A percentile compares a stretch with the other conserved stretches of the same genome.
Evolutionary conservation across 2,113 vertebrate genomes (phyloP).

Genomic region (Rynchops niger): DNA sequence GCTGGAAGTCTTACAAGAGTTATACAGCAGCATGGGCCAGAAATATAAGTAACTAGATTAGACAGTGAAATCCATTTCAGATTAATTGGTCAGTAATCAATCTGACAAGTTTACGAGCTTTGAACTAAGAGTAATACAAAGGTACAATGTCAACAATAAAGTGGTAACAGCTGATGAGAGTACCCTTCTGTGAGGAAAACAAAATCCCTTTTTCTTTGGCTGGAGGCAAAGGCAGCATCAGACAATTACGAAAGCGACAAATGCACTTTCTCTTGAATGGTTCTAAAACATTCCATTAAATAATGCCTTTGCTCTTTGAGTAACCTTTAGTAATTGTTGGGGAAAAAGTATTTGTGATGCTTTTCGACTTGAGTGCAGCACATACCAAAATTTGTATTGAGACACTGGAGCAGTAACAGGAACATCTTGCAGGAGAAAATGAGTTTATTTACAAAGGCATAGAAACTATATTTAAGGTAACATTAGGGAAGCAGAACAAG

Average conservation of each 20-base stretch:
- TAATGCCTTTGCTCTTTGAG: not conserved
- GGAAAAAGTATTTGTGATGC: not conserved
- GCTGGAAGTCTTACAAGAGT: not conserved
- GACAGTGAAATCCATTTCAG: not conserved
- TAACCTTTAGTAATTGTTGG: not conserved
- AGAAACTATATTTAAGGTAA: not conserved
- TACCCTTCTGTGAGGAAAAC: not conserved
- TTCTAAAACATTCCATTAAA: not conserved
- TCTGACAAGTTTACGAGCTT: constrained; percentile 2
- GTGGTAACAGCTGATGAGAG: not conserved
- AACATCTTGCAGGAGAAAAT: not conserved
- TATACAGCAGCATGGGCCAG: not conserved
- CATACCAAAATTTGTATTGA: fast-evolving
- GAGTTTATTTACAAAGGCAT: not conserved
- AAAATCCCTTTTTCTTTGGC: not conserved
- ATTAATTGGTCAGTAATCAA: constrained; percentile 37
- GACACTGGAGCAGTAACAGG: not conserved
- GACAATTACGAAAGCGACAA: not conserved
- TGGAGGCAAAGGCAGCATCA: not conserved
- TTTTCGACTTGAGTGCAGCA: not conserved
- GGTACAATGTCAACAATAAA: not conserved
- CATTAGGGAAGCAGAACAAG: not conserved
- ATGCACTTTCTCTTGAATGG: not conserved
- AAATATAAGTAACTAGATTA: not conserved
- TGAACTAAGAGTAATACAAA: not conserved